Evolutionary conservation across 2,888 invertebrate genomes (phyloP), one percentile per base, ranked within the genome.

Genomic region (Hecatera dysodea): DNA sequence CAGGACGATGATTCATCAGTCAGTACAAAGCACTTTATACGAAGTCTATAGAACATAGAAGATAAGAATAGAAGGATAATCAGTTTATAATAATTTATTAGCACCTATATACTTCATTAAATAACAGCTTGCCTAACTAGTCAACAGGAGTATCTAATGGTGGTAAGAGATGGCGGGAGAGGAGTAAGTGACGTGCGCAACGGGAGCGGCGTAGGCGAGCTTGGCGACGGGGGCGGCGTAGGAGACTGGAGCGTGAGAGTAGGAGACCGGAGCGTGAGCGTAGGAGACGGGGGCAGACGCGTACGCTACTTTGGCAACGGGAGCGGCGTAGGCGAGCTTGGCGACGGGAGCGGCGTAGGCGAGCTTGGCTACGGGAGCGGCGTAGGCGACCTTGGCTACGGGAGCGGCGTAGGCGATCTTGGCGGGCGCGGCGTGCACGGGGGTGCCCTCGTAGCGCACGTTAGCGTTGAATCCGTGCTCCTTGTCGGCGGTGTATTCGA

Each of bases 401-500:
- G 82, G 83, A 27, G 89, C 86, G 24, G 88, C 82, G 71, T 87
- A 84, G 60, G 67, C 69, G 39, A 78, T 61, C 75, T 79, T 87
- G 48, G 90, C 82, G 19, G 87, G 88, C 24, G 61, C 87, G 77
- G 88, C 67, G 27, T 81, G 56, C 12, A 85, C 81, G 42, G 94
- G 92, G 53, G 92, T 89, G 12, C 95, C 95, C 78, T 96, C 95
- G 84, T 95, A 95, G 52, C 93, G 92, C 17, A 96, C 96, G 67
- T 89, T 83, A 42, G 96, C 96, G 89, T 94, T 95, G 91, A 96
- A 96, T 46, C 96, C 96, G 85, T 93, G 86, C 69, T 87, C 91
- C 63, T 91, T 90, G 87, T 96, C 95, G 46, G 95, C 87, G 83
- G 93, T 93, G 92, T 96, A 96, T 65, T 95, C 94, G 6, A 96